Base-by-base conservation (phyloP, 2,888 invertebrate genomes). In the Melolontha melolontha region DNA sequence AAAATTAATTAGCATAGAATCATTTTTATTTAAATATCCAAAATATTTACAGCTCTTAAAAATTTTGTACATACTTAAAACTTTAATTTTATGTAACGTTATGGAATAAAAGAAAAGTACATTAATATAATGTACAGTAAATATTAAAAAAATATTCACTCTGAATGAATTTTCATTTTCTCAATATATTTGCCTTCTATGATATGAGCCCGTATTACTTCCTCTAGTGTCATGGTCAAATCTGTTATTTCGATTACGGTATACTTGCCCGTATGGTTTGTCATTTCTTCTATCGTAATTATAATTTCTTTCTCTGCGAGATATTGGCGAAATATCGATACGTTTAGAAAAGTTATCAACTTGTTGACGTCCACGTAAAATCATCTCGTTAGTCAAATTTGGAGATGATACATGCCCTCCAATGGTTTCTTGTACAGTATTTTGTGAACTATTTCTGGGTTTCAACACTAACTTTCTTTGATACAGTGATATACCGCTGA, bases 401-500 rank as follows among this genome's bases (percentile, higher is more conserved):
- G 50, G 12, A 27, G n/a, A 4, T 14, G 54, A 63, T 71, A 73
- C 70, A 12, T 50, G 59, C 7, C 62, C 62, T 54, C 49, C 64
- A 10, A 40, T 42, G 2, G 16, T 39, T 7, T 52, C 51, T 29
- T 57, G 55, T 11, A 59, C 34, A 34, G 42, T 42, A 67, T 65
- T 52, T 17, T 68, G 49, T 5, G 55, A 27, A 16, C 73, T 72
- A 72, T 74, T 75, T 69, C 85, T 79, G 6, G 81, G 80, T 74
- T 83, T 85, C 29, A 92, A 79, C 29, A 83, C 81, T 27, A 92
- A 73, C 39, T 85, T 82, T 72, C 87, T 87, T 69, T 91, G 89
- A 79, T 85, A 94, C 11, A 95, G 79, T 1, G 84, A 80, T 0
- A 92, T 89, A 0, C 93, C 93, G 44, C 90, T 87, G 74, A 93